Base-by-base conservation (phyloP, 1,140 invertebrate species). In the Mizuhopecten yessoensis region DNA sequence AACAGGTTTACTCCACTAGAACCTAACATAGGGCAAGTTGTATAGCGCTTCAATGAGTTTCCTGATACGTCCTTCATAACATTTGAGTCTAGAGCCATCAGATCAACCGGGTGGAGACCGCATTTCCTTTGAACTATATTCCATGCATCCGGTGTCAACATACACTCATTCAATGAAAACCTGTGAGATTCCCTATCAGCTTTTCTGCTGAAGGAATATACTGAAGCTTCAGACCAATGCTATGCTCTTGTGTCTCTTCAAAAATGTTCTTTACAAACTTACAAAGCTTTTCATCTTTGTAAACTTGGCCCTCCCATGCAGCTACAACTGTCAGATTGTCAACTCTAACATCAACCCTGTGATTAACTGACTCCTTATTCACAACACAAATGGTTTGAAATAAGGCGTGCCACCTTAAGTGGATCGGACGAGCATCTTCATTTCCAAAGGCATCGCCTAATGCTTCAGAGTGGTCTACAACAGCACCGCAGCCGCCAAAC, bases 401-500 rank as follows among this genome's bases (percentile, higher is more conserved):
- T 23, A 91, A 34, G 45, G 90, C 90, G 11, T 91, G 34, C 90
- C 34, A 89, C 90, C 49, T 91, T 91, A 91, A 5, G 33, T 91
- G 90, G 1, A 91, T 89, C 23, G 90, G 90, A 15, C 88, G 57
- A n/a, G 33, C 3, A 34, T 91, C 86, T 34, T 57, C 90, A 13
- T 13, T 29, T 17, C 34, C 36, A 5, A 86, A 91, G 11, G 89
- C 89, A 89, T 91, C 90, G 11, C 90, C 87, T 1, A 89, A 10
- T 17, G 39, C 34, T 15, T 45, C 13, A 34, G 86, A 13, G 45
- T 34, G 10, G 20, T 57, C 23, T 45, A 89, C 36, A 33, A 88
- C 57, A 13, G 90, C 90, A 23, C 42, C 88, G 88, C 90, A 91
- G n/a, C n/a, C n/a, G n/a, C n/a, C n/a, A n/a, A n/a, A n/a, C n/a